Conservation (phyloP, 2,888 invertebrate species). For the Acrobasis consociella region DNA sequence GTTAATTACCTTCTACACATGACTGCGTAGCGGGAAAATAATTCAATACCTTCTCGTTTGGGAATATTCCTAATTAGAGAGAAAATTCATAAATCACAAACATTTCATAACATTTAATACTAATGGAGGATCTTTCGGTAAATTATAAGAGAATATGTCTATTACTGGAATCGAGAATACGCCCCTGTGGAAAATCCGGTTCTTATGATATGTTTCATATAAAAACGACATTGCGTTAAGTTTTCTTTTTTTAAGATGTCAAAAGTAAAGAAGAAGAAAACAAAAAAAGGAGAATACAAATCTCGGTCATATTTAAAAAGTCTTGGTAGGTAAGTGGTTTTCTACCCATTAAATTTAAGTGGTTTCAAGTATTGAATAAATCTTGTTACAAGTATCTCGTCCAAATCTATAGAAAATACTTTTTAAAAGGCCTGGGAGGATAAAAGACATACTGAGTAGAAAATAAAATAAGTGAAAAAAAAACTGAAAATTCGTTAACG, state of each 20-base stretch:
- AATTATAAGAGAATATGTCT: not conserved
- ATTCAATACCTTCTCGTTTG: not conserved
- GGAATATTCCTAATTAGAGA: not conserved
- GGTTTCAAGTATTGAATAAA: too few relatives aligned
- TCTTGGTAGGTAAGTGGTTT: too few relatives aligned
- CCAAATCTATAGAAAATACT: too few relatives aligned
- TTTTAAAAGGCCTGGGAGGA: too few relatives aligned
- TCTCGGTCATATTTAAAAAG: not conserved
- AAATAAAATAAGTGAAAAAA: too few relatives aligned
- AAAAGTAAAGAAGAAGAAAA: too few relatives aligned
- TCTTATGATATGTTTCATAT: conserved; percentile 1
- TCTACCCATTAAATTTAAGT: too few relatives aligned
- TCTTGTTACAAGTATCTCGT: too few relatives aligned
- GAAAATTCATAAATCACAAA: conserved; percentile 28
- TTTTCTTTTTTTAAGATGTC: not conserved
- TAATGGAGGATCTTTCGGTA: conserved; percentile 26
- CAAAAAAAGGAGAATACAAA: too few relatives aligned
- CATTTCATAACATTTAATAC: conserved; percentile 27
- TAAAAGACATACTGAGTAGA: too few relatives aligned
- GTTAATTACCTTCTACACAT: not conserved
- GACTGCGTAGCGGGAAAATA: not conserved
- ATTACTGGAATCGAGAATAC: not conserved
- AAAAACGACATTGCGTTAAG: conserved; percentile 2
- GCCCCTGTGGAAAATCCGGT: not conserved
- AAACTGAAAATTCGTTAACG: too few relatives aligned